These are phyloP conservation scores for Colostygia pectinataria DNA, from an alignment of 2,888 invertebrate species.

Conservation along the genomic window DNA sequence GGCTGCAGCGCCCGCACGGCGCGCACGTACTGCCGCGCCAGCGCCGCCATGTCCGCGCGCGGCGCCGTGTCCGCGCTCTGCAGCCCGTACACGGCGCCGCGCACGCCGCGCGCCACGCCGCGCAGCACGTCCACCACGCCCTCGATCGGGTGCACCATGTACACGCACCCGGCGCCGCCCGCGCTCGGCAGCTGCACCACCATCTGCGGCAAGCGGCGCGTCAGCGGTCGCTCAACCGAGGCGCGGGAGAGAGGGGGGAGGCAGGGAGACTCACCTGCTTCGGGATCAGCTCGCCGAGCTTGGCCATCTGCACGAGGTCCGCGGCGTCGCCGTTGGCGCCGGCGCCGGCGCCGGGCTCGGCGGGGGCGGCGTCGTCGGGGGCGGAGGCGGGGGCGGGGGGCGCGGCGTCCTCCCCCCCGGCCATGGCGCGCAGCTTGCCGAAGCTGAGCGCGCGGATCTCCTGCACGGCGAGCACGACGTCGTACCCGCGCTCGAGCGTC, in stretches of 20 bases:
- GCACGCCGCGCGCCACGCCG: conserved; percentile 87
- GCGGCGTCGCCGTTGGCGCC: conserved; percentile 58
- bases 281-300: conserved; percentile 87
- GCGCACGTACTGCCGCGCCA: conserved; percentile 88
- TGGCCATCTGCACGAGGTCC: conserved; percentile 74
- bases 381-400: conserved; percentile 44
- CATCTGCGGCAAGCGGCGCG: conserved; percentile 86
- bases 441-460: conserved; percentile 95
- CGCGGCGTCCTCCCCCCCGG: conserved; percentile 60
- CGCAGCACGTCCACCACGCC: conserved; percentile 89
- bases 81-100: conserved; percentile 92
- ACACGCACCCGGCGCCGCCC: conserved; percentile 85
- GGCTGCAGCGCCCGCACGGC: conserved; percentile 90
- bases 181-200: conserved; percentile 86
- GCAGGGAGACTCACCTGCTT: conserved; percentile 78
- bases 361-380: conserved; percentile 56
- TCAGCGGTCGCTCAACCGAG: too few relatives aligned
- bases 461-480: conserved; percentile 94
- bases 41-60: conserved; percentile 85
- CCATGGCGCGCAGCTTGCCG: conserved; percentile 86
- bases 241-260: too few relatives aligned
- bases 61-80: conserved; percentile 93
- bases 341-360: conserved; percentile 57
- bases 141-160: conserved; percentile 93
- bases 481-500: conserved; percentile 95